These are phyloP conservation scores for Pyrgilauda ruficollis DNA, from an alignment of 2,113 vertebrate genomes.

Conservation along the genomic window DNA sequence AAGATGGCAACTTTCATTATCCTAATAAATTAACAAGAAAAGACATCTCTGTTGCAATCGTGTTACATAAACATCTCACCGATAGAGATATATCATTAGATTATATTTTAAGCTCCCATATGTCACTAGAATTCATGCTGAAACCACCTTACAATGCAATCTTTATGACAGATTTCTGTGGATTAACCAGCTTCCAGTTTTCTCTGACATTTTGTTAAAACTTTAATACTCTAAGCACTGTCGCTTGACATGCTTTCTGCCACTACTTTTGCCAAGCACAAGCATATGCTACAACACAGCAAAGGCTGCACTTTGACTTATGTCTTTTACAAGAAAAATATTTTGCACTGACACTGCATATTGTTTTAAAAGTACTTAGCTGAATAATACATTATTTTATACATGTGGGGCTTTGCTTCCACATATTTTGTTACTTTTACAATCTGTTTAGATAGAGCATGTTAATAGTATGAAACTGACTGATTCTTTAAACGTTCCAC, in stretches of 20 bases:
- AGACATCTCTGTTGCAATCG: constrained; percentile 63
- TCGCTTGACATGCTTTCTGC: constrained; percentile 65
- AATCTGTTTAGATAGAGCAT: not conserved
- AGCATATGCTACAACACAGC: constrained; percentile 65
- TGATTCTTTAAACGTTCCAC: not conserved
- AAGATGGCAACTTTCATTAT: constrained; percentile 31
- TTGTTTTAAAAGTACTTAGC: not conserved
- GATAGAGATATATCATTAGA: constrained; percentile 66
- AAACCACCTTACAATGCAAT: constrained; percentile 67
- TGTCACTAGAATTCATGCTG: constrained; percentile 65
- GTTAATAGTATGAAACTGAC: not conserved
- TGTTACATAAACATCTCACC: constrained; percentile 69
- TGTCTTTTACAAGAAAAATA: not conserved
- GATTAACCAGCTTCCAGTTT: constrained; percentile 69
- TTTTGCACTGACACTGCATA: not conserved
- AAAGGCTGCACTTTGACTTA: not conserved
- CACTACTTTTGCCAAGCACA: constrained; percentile 39
- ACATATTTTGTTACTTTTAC: not conserved
- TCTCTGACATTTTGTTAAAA: constrained; percentile 74
- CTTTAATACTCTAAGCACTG: constrained; percentile 70
- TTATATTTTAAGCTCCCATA: constrained; percentile 76
- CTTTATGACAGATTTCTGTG: constrained; percentile 74
- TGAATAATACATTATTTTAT: not conserved
- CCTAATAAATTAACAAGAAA: constrained; percentile 65
- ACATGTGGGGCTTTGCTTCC: not conserved